phyloP scores from a whole-genome alignment of 2,797 vertebrate species.

The Squalus acanthias region DNA sequence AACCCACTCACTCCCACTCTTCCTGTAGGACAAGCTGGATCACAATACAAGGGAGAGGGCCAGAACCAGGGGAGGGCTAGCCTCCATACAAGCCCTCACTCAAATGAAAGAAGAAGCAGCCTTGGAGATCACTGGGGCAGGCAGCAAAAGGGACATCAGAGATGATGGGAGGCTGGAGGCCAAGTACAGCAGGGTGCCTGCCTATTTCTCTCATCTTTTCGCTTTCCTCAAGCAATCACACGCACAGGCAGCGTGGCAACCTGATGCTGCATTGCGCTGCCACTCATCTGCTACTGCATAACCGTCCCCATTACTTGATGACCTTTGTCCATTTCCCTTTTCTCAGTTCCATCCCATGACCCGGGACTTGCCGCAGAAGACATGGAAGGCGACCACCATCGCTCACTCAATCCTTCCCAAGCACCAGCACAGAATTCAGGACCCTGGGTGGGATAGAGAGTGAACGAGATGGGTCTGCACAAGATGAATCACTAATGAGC shows the following conservation, averaged over 20 bases:
- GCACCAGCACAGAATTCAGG: too few species aligned
- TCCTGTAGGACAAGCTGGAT: not conserved
- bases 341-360: too few species aligned
- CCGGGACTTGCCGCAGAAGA: too few species aligned
- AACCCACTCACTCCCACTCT: not conserved
- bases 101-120: not conserved
- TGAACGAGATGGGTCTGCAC: too few species aligned
- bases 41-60: not conserved
- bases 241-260: not conserved
- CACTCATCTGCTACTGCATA: too few species aligned
- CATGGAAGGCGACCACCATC: too few species aligned
- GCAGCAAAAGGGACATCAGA: not conserved
- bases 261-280: too few species aligned
- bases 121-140: not conserved
- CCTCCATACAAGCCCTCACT: not conserved
- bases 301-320: too few species aligned
- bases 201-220: not conserved
- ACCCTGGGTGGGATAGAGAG: too few species aligned
- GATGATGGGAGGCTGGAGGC: not conserved
- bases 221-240: not conserved
- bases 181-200: not conserved
- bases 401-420: too few species aligned
- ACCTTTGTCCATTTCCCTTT: too few species aligned
- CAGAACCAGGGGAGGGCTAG: not conserved
- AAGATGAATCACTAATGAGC: too few species aligned